These are phyloP conservation scores for Ptyas mucosa DNA, from an alignment of 2,113 vertebrate species.

Conservation along the genomic window DNA sequence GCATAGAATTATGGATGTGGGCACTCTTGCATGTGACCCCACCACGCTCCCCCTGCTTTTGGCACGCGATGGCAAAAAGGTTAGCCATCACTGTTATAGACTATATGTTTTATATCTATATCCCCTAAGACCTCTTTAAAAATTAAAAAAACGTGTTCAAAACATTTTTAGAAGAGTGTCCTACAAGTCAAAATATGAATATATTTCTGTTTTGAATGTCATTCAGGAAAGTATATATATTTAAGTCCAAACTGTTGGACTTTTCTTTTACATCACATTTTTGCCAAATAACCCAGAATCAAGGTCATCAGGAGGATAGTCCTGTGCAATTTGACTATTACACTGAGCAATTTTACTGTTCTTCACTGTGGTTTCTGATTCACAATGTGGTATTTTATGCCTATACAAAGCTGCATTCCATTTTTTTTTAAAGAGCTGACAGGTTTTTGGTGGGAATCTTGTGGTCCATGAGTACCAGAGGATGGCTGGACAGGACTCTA, in stretches of 20 bases:
- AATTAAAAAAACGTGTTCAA: neutral
- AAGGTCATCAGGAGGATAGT: neutral
- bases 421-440: neutral
- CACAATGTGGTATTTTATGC: neutral
- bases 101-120: neutral
- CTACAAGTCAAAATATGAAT: too few relatives aligned
- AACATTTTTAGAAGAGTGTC: neutral
- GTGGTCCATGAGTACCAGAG: neutral
- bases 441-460: neutral
- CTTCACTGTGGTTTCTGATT: neutral
- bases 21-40: too few relatives aligned
- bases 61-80: too few relatives aligned
- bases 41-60: too few relatives aligned
- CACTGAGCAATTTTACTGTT: neutral
- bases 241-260: fast-evolving
- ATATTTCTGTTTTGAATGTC: neutral
- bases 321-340: neutral
- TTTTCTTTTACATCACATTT: neutral
- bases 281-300: neutral
- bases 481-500: neutral
- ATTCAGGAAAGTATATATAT: neutral
- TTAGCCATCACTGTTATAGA: too few relatives aligned
- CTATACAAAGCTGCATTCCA: neutral
- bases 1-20: too few relatives aligned
- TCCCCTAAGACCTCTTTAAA: neutral